Base-by-base conservation (phyloP, 1,140 invertebrate genomes). In the Formica exsecta region DNA sequence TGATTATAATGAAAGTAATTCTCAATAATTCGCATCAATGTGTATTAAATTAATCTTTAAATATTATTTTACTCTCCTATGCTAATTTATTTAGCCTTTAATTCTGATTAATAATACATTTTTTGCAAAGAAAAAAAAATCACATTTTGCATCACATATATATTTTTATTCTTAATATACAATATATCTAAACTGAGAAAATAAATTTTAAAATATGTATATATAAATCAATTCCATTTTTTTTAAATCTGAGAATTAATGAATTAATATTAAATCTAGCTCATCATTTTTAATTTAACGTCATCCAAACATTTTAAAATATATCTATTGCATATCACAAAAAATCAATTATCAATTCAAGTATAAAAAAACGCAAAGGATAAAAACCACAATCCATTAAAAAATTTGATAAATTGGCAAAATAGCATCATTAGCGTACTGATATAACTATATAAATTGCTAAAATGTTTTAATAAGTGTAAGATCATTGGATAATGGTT, bases 1-100 rank as follows among this genome's bases (percentile, higher is more conserved):
- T 11, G 70, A 38, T 57, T 54, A 9, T 59, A 38, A 74, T 54
- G 51, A 74, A 74, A 74, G n/a, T 71, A 54, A 74, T n/a, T 57
- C n/a, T 57, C 57, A 7, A 19, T 16, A 57, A 36, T 48, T 71
- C 32, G 0, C 29, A 36, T 3, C 70, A 16, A 19, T n/a, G 11
- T 32, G 13, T 48, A 48, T 38, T n/a, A 5, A 36, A 16, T 36
- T 22, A 32, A 0, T 73, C 32, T 74, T 74, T 73, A 73, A 57
- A 73, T 57, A 57, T 57, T 25, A 71, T 36, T 13, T 19, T 57
- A 13, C 32, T 7, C 5, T n/a, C 22, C 36, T 59, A 73, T 73
- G 16, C 36, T 71, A 71, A 54, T 25, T 19, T 16, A 48, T 25
- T 22, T 38, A 8, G 1, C 22, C n/a, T 13, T 74, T 16, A 73